Percentiles rank a stretch among this genome's conserved stretches.
Evolutionary conservation across 2,113 vertebrate species (phyloP).

Genomic region (Ginglymostoma cirratum): DNA sequence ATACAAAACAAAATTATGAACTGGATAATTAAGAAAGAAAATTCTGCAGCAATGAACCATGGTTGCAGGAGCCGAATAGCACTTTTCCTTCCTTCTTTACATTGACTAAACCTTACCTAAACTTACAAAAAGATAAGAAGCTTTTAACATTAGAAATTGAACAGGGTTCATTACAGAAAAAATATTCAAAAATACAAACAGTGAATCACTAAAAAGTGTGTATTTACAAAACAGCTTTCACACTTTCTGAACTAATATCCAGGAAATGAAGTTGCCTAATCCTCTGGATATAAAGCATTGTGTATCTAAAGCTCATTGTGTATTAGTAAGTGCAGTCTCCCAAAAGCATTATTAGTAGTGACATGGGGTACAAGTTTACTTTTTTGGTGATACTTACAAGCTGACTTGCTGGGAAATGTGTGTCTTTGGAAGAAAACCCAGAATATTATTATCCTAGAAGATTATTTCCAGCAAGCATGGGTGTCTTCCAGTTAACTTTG

Average conservation of each 20-base stretch:
- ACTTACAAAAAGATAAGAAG: neutral
- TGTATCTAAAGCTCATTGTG: neutral
- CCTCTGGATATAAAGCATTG: neutral
- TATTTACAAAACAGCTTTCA: neutral
- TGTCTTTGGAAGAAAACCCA: neutral
- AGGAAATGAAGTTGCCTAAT: neutral
- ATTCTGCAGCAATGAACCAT: neutral
- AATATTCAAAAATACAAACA: neutral
- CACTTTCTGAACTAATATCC: neutral
- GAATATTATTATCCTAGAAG: neutral
- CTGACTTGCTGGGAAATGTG: neutral
- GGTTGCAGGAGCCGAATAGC: neutral
- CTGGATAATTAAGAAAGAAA: neutral
- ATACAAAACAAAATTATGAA: neutral
- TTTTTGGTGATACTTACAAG: neutral
- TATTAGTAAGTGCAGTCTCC: neutral
- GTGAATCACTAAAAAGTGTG: neutral
- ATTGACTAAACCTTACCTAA: neutral
- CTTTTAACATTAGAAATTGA: neutral
- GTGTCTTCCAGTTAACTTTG: neutral
- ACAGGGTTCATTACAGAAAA: neutral
- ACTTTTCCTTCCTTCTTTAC: neutral
- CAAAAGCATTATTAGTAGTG: neutral
- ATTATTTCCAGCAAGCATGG: neutral
- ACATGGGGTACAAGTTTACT: neutral